Conservation (phyloP, 2,797 vertebrate species). For the Hylomyscus alleni region DNA sequence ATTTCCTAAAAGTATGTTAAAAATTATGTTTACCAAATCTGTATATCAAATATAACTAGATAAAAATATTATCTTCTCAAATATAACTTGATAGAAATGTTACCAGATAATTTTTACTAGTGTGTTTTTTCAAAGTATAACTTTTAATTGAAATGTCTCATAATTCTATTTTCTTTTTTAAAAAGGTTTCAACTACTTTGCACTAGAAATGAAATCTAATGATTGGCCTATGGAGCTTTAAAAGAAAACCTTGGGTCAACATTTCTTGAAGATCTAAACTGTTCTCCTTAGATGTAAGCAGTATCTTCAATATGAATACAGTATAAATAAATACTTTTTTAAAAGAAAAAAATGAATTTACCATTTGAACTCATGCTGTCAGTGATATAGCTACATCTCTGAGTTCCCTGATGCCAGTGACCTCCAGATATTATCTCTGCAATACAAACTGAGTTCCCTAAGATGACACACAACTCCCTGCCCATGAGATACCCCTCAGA, state of each 20-base stretch:
- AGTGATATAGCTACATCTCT: not conserved
- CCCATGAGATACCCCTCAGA: not conserved
- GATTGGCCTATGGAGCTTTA: not conserved
- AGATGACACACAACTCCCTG: not conserved
- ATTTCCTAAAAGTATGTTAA: not conserved
- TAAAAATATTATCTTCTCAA: not conserved
- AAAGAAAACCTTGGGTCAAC: not conserved
- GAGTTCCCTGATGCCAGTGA: not conserved
- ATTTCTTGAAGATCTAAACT: not conserved
- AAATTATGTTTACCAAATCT: not conserved
- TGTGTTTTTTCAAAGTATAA: not conserved
- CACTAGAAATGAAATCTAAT: not conserved
- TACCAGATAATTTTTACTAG: conserved; percentile 52
- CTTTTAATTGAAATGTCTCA: conserved; percentile 37
- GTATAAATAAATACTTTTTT: not conserved
- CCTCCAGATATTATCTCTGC: not conserved
- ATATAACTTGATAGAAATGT: conserved; percentile 21
- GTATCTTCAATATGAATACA: not conserved
- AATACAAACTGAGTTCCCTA: not conserved
- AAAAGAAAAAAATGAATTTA: not conserved
- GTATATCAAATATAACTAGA: not conserved
- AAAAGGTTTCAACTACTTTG: conserved; percentile 11
- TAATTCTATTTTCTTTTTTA: not conserved
- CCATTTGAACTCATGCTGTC: not conserved
- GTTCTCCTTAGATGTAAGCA: not conserved